phyloP scores from a whole-genome alignment of 1,140 invertebrate species.

The Neocloeon triangulifer region DNA sequence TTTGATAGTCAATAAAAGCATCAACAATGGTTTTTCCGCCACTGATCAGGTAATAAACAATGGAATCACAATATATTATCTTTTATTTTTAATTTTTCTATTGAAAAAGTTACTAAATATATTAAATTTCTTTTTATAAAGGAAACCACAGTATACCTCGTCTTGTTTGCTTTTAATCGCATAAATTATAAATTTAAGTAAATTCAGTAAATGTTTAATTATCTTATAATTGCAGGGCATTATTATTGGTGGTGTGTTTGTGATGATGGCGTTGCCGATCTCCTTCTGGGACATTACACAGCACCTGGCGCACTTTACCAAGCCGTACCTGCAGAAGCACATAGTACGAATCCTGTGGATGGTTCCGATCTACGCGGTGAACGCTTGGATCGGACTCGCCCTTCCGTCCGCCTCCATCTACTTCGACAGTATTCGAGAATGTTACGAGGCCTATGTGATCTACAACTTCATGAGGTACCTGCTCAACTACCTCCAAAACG shows the following conservation, averaged over 20 bases:
- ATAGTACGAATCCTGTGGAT: conserved; percentile 95
- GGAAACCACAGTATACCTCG: no score
- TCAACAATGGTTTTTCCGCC: conserved; percentile 44
- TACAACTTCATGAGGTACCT: conserved; percentile 96
- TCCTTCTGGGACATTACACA: conserved; percentile 86
- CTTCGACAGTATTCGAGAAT: conserved; percentile 77
- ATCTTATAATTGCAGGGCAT: conserved; percentile 30
- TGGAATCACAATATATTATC: no score
- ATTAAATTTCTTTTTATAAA: no score
- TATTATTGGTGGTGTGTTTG: conserved; percentile 74
- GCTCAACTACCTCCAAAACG: conserved; percentile 69
- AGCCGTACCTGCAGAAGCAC: conserved; percentile 80
- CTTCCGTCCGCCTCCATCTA: conserved; percentile 74
- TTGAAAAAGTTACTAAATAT: no score
- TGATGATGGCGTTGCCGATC: conserved; percentile 70
- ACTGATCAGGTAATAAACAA: conserved; percentile 20
- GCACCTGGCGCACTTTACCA: conserved; percentile 83
- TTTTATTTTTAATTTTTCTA: no score
- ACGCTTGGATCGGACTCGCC: conserved; percentile 73
- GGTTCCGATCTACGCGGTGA: conserved; percentile 89
- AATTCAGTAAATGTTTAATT: no score
- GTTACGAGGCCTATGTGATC: conserved; percentile 92
- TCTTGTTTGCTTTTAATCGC: no score
- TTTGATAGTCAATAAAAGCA: conserved; percentile 41
- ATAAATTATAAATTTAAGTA: no score